Evolutionary conservation across 2,888 invertebrate genomes (phyloP).

Genomic region (Crioceris asparagi): DNA sequence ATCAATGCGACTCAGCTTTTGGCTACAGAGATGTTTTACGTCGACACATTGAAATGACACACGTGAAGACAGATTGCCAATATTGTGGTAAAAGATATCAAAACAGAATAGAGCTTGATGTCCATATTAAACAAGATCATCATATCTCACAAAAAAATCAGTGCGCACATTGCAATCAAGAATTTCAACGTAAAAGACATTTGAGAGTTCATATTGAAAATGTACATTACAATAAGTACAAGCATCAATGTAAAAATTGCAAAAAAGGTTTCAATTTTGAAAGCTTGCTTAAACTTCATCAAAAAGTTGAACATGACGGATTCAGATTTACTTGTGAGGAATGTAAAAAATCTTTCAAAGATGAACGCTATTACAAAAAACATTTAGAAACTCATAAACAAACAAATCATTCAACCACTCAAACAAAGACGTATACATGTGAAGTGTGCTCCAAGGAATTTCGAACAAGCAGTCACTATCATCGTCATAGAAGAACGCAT

Average conservation of each 20-base stretch:
- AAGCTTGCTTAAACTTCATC: conserved; percentile 2
- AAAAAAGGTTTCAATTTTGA: not conserved
- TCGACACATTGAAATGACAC: too few relatives aligned
- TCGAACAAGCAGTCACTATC: not conserved
- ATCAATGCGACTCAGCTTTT: too few relatives aligned
- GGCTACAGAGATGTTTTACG: too few relatives aligned
- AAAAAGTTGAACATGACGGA: conserved; percentile 5
- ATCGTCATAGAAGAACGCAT: not conserved
- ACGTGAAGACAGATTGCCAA: too few relatives aligned
- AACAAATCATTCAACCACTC: too few relatives aligned
- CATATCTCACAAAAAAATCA: too few relatives aligned
- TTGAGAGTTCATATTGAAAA: not conserved
- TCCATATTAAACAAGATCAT: too few relatives aligned
- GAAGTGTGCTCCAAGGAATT: not conserved
- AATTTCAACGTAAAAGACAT: not conserved
- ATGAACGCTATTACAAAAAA: not conserved
- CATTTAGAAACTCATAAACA: not conserved
- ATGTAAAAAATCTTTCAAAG: conserved; percentile 12
- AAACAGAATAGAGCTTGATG: too few relatives aligned
- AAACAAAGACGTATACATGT: not conserved
- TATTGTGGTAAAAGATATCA: too few relatives aligned
- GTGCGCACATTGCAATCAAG: not conserved
- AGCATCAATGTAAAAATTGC: not conserved
- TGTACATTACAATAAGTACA: not conserved
- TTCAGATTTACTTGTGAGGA: conserved; percentile 6